These are phyloP conservation scores for Adelphocoris suturalis DNA, from an alignment of 2,888 invertebrate genomes.

Conservation along the genomic window DNA sequence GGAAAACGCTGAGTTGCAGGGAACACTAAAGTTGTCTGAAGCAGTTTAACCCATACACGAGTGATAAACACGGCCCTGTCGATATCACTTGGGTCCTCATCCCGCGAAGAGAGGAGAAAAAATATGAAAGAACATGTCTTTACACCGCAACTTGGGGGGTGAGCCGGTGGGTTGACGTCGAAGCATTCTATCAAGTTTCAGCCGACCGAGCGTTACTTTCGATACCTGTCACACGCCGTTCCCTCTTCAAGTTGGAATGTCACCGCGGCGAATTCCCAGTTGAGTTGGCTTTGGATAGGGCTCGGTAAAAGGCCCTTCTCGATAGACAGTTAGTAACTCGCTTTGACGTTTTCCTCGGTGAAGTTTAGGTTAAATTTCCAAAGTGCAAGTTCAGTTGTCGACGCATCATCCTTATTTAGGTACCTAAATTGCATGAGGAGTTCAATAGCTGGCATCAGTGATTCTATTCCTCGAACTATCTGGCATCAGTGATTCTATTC, in stretches of 20 bases:
- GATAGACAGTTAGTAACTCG: neutral
- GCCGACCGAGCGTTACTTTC: slow-evolving; percentile 6
- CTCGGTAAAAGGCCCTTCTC: neutral
- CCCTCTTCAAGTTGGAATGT: slow-evolving; percentile 27
- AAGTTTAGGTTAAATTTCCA: neutral
- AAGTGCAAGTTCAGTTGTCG: too few relatives aligned
- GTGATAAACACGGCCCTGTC: slow-evolving; percentile 1
- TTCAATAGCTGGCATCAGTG: too few relatives aligned
- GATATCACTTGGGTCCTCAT: neutral
- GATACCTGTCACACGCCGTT: slow-evolving; percentile 17
- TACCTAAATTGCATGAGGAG: too few relatives aligned
- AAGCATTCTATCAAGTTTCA: slow-evolving; percentile 21
- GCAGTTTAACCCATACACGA: neutral
- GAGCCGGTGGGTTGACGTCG: neutral
- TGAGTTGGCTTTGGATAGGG: neutral
- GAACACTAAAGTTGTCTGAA: neutral
- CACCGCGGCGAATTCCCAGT: slow-evolving; percentile 8
- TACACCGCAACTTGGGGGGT: neutral
- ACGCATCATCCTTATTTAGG: too few relatives aligned
- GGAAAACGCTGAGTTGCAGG: neutral
- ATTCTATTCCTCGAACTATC: too few relatives aligned
- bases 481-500: too few relatives aligned
- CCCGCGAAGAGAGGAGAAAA: neutral
- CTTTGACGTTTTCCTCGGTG: slow-evolving; percentile 3
- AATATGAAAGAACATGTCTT: slow-evolving; percentile 2